Percentiles rank a stretch among this genome's conserved stretches.
These are phyloP conservation scores for Taxidea taxus DNA, from an alignment of 2,113 vertebrate species.

Conservation along the genomic window DNA sequence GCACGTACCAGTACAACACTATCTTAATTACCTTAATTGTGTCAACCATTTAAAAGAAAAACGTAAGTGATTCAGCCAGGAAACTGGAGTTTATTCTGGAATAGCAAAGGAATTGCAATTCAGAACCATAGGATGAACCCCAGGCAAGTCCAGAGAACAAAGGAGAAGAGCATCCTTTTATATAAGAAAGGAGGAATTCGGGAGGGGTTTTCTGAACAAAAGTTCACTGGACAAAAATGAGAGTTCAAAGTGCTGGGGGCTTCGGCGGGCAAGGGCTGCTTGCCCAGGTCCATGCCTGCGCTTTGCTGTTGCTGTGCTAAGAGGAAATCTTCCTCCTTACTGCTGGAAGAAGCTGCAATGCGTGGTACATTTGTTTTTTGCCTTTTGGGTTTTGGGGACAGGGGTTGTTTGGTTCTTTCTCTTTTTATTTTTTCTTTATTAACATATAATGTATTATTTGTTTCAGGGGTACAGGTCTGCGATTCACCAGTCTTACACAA, in stretches of 20 bases:
- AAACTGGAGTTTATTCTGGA: background rate
- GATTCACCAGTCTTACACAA: too few species aligned
- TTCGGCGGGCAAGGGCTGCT: background rate
- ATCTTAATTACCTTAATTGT: background rate
- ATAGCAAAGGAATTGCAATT: background rate
- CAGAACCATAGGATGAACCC: background rate
- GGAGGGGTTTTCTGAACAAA: background rate
- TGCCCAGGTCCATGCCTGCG: background rate
- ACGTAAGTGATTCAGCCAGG: background rate
- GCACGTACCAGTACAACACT: background rate
- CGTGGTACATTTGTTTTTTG: background rate
- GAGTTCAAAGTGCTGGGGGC: background rate
- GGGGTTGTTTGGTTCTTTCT: too few species aligned
- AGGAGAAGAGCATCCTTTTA: background rate
- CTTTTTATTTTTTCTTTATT: too few species aligned
- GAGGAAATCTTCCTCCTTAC: background rate
- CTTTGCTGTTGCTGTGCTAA: background rate
- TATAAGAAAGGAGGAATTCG: background rate
- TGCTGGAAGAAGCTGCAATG: background rate
- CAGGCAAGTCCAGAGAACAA: background rate
- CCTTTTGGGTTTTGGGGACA: too few species aligned
- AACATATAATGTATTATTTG: too few species aligned
- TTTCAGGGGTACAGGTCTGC: too few species aligned
- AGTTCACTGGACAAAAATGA: background rate
- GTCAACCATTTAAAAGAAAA: background rate